Evolutionary conservation across 2,888 invertebrate genomes (phyloP), one percentile per base, ranked within the genome.

Genomic region (Eristalis intricaria): DNA sequence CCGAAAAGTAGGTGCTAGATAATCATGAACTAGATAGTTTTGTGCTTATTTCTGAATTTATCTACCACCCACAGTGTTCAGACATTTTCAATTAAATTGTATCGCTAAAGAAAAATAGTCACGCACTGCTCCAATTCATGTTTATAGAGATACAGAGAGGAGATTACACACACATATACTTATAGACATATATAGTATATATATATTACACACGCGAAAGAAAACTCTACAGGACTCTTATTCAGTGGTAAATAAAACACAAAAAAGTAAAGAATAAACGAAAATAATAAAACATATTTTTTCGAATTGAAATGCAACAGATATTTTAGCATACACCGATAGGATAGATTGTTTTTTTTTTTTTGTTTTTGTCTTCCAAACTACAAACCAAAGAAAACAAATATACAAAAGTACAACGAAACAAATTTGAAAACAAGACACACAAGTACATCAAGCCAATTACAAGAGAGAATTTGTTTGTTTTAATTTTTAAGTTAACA

Each of bases 401-500:
- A 50, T 50, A 79, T 38, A 60, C 26, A 79, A 70, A 66, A 35
- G 61, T 71, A 56, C n/a, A 73, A 23, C 68, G 58, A 65, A 60
- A 32, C n/a, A 23, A n/a, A n/a, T 75, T 65, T 4, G 22, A 84
- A 84, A 73, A 81, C 64, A 68, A 79, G 77, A 65, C 61, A 81
- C 56, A 74, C 50, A 50, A 50, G n/a, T 19, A 50, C 71, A 83
- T 78, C 61, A 85, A 86, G 86, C 86, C 86, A 86, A 86, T 86
- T 86, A 61, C 58, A 75, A 50, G 38, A 32, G 19, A 23, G 65
- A 89, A 89, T 90, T 84, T 87, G 66, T 65, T 88, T 90, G 86
- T 90, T 89, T 89, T 89, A 76, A 86, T 87, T 68, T 66, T 88
- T 90, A 86, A 84, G 13, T 77, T 43, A 83, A 80, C 80, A 89